phyloP scores from a whole-genome alignment of 1,140 invertebrate genomes.

The Drosophila melanica region DNA sequence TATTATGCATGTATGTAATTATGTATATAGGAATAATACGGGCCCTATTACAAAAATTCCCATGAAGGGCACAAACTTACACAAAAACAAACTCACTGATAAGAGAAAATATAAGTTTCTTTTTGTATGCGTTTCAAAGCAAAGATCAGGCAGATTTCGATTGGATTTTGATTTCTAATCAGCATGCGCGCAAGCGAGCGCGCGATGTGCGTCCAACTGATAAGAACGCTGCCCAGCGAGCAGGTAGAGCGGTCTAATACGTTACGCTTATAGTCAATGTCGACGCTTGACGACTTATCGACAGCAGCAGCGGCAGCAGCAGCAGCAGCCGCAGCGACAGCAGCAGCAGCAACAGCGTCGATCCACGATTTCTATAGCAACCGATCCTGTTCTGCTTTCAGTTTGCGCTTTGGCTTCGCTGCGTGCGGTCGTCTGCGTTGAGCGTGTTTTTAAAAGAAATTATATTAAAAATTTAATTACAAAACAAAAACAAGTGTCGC shows the following conservation, averaged over 20 bases:
- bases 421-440: slow-evolving; percentile 65
- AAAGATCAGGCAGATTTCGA: slow-evolving; percentile 32
- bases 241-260: slow-evolving; percentile 29
- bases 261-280: not conserved
- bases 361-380: slow-evolving; percentile 63
- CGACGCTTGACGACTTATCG: slow-evolving; percentile 7
- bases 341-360: slow-evolving; percentile 6
- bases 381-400: slow-evolving; percentile 68
- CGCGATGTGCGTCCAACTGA: slow-evolving; percentile 40
- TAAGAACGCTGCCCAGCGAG: slow-evolving; percentile 32
- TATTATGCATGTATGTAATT: no score
- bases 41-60: not conserved
- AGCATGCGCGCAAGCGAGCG: slow-evolving; percentile 28
- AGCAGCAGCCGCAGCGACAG: slow-evolving; percentile 7
- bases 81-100: not conserved
- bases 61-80: not conserved
- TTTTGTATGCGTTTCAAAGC: not conserved
- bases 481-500: slow-evolving; percentile 8
- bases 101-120: not conserved
- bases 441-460: slow-evolving; percentile 37
- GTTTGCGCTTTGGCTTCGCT: slow-evolving; percentile 72
- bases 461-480: slow-evolving; percentile 12
- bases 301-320: slow-evolving; percentile 20
- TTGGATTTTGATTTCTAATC: slow-evolving; percentile 40
- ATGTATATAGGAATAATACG: not conserved